Evolutionary conservation across 2,113 vertebrate genomes (phyloP).

Genomic region (Paradisaea rubra): DNA sequence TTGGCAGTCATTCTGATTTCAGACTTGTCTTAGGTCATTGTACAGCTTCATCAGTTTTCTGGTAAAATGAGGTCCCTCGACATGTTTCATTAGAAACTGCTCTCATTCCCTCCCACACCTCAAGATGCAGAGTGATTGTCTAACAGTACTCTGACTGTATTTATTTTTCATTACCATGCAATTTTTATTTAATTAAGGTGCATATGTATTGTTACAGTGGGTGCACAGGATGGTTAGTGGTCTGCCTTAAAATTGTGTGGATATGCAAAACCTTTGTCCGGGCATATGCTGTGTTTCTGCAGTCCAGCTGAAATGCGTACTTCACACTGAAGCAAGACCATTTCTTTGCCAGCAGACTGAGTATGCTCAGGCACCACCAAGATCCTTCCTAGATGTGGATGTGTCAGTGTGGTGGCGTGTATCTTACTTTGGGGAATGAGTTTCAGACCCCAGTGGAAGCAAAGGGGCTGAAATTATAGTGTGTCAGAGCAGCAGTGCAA

Average conservation of each 20-base stretch:
- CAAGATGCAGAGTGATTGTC: background rate
- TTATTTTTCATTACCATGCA: background rate
- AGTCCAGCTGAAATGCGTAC: background rate
- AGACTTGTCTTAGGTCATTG: background rate
- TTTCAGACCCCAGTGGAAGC: background rate
- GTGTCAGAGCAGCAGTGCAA: background rate
- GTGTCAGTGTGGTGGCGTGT: background rate
- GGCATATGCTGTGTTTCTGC: background rate
- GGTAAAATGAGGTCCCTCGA: background rate
- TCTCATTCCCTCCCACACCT: background rate
- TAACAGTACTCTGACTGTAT: background rate
- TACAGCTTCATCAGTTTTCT: background rate
- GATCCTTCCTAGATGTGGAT: background rate
- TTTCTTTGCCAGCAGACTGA: background rate
- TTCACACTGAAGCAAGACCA: background rate
- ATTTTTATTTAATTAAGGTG: background rate
- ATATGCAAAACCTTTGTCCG: background rate
- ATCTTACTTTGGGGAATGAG: background rate
- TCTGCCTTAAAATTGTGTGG: background rate
- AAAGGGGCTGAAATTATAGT: background rate
- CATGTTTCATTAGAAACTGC: background rate
- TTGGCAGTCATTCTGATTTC: background rate
- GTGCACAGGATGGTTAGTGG: background rate
- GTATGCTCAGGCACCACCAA: background rate
- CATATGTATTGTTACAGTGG: background rate